These are phyloP conservation scores for Phaethornis superciliosus DNA, from an alignment of 2,113 vertebrate species.

Conservation along the genomic window DNA sequence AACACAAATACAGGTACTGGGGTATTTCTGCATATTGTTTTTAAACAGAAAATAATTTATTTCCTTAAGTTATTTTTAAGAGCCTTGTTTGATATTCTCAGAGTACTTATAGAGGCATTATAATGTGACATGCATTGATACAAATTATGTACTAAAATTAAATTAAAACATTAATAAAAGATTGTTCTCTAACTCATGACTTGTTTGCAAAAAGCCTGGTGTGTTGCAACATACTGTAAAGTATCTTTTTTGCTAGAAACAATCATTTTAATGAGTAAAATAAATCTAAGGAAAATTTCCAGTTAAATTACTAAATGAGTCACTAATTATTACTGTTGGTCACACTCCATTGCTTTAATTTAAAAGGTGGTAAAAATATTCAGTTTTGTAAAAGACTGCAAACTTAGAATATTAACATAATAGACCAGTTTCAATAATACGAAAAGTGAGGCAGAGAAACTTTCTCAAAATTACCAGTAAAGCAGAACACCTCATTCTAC, in stretches of 20 bases:
- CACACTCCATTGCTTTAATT: not conserved
- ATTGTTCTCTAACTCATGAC: not conserved
- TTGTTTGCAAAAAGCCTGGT: not conserved
- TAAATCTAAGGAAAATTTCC: not conserved
- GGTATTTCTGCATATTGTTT: not conserved
- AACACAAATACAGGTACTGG: not conserved
- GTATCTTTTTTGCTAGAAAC: not conserved
- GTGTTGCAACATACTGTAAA: not conserved
- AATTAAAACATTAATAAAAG: not conserved
- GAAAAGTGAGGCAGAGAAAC: not conserved
- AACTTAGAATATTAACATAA: not conserved
- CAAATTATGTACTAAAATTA: not conserved
- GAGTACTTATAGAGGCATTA: not conserved
- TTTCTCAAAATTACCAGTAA: not conserved
- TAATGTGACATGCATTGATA: not conserved
- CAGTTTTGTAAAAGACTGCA: not conserved
- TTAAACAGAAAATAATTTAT: not conserved
- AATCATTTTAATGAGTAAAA: not conserved
- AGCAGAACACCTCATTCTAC: not conserved
- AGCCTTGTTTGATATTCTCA: not conserved
- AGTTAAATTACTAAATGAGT: not conserved
- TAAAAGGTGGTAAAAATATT: not conserved
- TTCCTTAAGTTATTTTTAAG: not conserved
- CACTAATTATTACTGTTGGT: not conserved
- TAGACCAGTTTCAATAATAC: not conserved